phyloP scores from a whole-genome alignment of 2,113 vertebrate species.

The Ramphastos sulfuratus region DNA sequence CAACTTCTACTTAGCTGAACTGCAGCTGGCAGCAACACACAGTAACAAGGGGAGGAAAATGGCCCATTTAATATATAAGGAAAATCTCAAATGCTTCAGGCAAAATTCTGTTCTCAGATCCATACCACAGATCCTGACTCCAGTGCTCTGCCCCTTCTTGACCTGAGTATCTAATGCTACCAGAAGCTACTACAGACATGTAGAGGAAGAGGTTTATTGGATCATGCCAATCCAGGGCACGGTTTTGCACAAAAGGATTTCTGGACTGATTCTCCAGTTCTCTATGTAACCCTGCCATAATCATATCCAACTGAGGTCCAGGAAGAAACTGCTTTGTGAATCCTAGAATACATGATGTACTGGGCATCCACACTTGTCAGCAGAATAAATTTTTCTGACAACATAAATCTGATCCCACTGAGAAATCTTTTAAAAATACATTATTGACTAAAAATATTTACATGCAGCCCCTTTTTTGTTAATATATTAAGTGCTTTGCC shows the following conservation, averaged over 20 bases:
- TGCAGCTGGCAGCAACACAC: conserved; percentile 52
- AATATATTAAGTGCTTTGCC: conserved; percentile 65
- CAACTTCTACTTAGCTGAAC: conserved; percentile 31
- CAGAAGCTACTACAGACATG: conserved; percentile 6
- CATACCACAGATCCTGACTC: conserved; percentile 21
- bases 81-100: conserved; percentile 52
- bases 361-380: conserved; percentile 20
- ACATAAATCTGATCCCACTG: conserved; percentile 71
- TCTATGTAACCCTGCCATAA: conserved; percentile 1
- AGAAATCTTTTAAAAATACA: conserved; percentile 64
- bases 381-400: conserved; percentile 69
- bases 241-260: conserved; percentile 41
- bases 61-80: conserved; percentile 19
- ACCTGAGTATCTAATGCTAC: background rate
- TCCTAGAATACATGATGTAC: conserved; percentile 54
- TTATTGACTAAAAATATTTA: conserved; percentile 76
- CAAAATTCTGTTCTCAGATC: conserved; percentile 60
- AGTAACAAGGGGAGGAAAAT: background rate
- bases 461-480: conserved; percentile 74
- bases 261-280: background rate
- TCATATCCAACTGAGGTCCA: conserved; percentile 28
- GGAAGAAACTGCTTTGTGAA: conserved; percentile 65
- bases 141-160: conserved; percentile 31
- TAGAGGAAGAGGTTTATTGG: conserved; percentile 38
- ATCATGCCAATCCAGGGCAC: conserved; percentile 24